Conservation (phyloP, 2,797 vertebrate species). For the Cichlasoma orientale region DNA sequence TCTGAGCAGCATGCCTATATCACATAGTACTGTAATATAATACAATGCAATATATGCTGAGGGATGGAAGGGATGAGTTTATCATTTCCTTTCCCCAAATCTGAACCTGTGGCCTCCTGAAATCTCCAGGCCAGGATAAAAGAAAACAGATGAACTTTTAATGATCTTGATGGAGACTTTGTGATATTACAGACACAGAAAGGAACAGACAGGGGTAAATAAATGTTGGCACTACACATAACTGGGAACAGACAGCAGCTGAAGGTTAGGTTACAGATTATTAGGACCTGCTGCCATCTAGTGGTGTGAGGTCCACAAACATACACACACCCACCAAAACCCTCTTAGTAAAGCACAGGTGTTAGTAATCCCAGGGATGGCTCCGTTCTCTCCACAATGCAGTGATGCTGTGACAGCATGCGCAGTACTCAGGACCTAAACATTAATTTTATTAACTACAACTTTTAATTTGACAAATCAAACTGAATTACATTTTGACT, state of each 20-base stretch:
- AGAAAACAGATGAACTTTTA: neutral
- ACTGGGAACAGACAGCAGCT: neutral
- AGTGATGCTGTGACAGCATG: neutral
- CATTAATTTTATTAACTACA: neutral
- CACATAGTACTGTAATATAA: neutral
- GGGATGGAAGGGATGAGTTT: too few relatives aligned
- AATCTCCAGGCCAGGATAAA: neutral
- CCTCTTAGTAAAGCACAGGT: neutral
- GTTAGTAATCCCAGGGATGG: too few relatives aligned
- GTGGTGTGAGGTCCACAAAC: neutral
- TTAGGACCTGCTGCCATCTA: slow-evolving; percentile 29
- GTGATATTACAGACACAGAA: neutral
- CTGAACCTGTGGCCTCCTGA: too few relatives aligned
- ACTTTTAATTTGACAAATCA: neutral
- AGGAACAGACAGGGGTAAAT: neutral
- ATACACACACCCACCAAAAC: fast-evolving
- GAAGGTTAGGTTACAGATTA: neutral
- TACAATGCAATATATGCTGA: neutral
- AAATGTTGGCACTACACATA: neutral
- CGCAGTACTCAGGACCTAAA: neutral
- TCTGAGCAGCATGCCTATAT: neutral
- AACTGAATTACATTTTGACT: neutral
- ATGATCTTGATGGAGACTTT: neutral
- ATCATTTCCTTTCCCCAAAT: too few relatives aligned
- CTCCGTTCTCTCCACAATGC: neutral